Percentiles rank a stretch among this genome's conserved stretches.
phyloP scores from a whole-genome alignment of 2,113 vertebrate genomes.

The Macroglossus sobrinus region DNA sequence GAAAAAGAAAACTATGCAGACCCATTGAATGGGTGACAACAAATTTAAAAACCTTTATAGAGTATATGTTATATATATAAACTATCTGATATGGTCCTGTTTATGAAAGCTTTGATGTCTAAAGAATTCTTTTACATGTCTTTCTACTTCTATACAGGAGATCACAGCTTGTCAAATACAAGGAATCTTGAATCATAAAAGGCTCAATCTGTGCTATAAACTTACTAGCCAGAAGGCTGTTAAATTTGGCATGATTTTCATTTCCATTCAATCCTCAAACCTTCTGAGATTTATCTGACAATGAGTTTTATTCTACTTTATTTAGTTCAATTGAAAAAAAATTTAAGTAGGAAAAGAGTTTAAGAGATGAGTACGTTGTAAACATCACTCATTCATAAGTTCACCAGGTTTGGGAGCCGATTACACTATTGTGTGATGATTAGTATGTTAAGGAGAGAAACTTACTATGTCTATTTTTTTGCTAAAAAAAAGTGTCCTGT shows the following conservation, averaged over 20 bases:
- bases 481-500: not conserved
- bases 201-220: constrained; percentile 49
- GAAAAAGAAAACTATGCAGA: not conserved
- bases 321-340: constrained; percentile 39
- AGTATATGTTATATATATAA: not conserved
- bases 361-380: not conserved
- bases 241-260: constrained; percentile 49
- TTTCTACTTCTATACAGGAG: constrained; percentile 3
- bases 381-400: not conserved
- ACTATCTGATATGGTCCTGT: not conserved
- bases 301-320: constrained; percentile 40
- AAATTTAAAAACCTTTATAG: not conserved
- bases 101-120: not conserved
- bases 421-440: not conserved
- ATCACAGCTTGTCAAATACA: constrained; percentile 58
- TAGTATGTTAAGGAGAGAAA: not conserved
- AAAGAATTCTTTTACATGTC: constrained; percentile 10
- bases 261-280: constrained; percentile 46
- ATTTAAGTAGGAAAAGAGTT: not conserved
- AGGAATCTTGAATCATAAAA: constrained; percentile 45
- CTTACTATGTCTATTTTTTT: not conserved
- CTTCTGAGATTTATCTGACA: constrained; percentile 46
- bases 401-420: not conserved
- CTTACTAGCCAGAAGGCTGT: constrained; percentile 56
- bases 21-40: not conserved